Evolutionary conservation across 1,140 invertebrate species (phyloP).

Genomic region (Cydia pomonella): DNA sequence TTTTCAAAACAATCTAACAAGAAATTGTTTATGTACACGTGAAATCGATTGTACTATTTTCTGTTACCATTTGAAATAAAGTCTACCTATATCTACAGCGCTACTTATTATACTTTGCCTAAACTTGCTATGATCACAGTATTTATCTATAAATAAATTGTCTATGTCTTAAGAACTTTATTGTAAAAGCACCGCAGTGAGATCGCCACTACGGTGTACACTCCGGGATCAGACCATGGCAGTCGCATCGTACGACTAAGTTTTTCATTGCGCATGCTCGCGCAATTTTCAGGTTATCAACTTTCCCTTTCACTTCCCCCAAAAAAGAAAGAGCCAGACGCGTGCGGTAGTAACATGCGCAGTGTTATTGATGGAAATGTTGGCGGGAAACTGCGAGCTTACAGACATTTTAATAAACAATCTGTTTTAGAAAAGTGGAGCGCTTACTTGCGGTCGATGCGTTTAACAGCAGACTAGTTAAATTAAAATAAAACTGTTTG

Average conservation of each 20-base stretch:
- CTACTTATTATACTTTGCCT: not conserved
- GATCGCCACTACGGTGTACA: conserved; percentile 28
- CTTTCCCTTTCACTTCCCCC: conserved; percentile 47
- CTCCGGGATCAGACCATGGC: conserved; percentile 9
- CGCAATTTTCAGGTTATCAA: conserved; percentile 59
- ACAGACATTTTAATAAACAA: conserved; percentile 32
- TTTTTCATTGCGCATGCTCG: conserved; percentile 62
- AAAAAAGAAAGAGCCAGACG: conserved; percentile 46
- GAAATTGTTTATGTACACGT: conserved; percentile 29
- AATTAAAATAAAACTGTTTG: conserved; percentile 33
- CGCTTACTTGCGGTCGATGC: conserved; percentile 23
- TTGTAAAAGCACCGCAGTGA: conserved; percentile 10
- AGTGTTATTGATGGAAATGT: conserved; percentile 73
- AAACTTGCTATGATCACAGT: conserved; percentile 19
- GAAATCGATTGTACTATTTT: conserved; percentile 25
- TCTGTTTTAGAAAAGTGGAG: conserved; percentile 29
- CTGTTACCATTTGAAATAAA: conserved; percentile 27
- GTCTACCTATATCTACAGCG: conserved; percentile 14
- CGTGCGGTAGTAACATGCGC: conserved; percentile 64
- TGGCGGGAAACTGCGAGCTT: conserved; percentile 49
- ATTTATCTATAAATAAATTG: conserved; percentile 16
- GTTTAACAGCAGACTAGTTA: conserved; percentile 6
- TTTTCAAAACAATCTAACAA: conserved; percentile 24
- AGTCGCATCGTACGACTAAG: conserved; percentile 23
- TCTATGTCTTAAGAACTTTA: conserved; percentile 1